Evolutionary conservation across 2,797 vertebrate species (phyloP).

Genomic region (Hafferia zeledoni): DNA sequence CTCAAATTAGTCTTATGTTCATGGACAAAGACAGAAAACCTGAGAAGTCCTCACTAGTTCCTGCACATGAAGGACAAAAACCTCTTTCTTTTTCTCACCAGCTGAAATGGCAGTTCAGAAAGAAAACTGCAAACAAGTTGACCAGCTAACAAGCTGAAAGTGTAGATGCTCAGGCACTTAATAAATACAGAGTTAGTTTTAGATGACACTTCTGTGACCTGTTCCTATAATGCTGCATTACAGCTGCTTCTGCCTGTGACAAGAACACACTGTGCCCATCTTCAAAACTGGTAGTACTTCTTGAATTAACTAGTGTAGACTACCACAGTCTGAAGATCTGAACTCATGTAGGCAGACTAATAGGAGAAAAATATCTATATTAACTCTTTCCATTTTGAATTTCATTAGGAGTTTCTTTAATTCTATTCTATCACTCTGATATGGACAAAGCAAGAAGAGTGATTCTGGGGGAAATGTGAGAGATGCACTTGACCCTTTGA

Average conservation of each 20-base stretch:
- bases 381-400: not conserved
- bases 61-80: not conserved
- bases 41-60: not conserved
- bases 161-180: not conserved
- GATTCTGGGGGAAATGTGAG: not conserved
- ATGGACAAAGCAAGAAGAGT: not conserved
- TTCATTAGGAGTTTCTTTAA: not conserved
- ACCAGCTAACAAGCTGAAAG: not conserved
- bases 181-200: not conserved
- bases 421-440: not conserved
- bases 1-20: not conserved
- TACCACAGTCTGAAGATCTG: not conserved
- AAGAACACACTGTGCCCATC: slow-evolving; percentile 29
- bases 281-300: not conserved
- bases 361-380: not conserved
- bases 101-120: not conserved
- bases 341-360: not conserved
- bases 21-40: not conserved
- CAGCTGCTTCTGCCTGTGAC: not conserved
- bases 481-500: not conserved
- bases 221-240: not conserved
- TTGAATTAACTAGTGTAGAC: not conserved
- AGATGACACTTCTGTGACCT: not conserved
- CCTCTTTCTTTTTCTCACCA: not conserved
- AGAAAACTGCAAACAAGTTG: not conserved